Base-by-base conservation (phyloP, 92 coral and sea anemone species). In the Porites divaricata region DNA sequence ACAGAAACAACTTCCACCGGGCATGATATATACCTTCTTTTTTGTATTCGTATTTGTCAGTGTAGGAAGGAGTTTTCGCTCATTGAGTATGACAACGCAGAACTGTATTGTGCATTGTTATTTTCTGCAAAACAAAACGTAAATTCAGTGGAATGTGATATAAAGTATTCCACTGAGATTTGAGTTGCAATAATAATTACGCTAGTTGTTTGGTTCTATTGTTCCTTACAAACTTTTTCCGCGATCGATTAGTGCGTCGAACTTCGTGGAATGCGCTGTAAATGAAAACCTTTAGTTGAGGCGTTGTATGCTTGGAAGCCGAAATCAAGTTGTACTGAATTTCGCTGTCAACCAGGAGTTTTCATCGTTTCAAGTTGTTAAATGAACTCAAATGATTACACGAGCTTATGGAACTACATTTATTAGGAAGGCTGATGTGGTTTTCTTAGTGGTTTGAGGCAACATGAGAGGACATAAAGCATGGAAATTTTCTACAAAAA, bases 331-430 rank as follows among this genome's bases (percentile, higher is more conserved):
- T 53, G 67, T 53, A 53, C 19, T 9, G 63, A 52, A 9, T 49
- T 19, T 53, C 11, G 9, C n/a, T 2, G 57, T 13, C 12, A 17
- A 16, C 6, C 22, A 20, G 62, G 9, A 19, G 53, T 53, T 26
- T 22, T 14, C 20, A 9, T 70, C 12, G 2, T 9, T 58, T n/a
- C 67, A 73, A 73, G 76, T 14, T n/a, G 35, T 70, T 80, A 56
- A 69, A 24, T 79, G 75, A 79, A 28, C 53, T 16, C 28, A 41
- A 53, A 53, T 66, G 64, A 52, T 69, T 53, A 70, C 35, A 26
- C 12, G 22, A 56, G 70, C 67, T 68, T 69, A 69, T 69, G 61
- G 85, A 80, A 28, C 85, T 67, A 35, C 45, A 35, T 35, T 5
- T 35, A 54, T 45, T 41, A 21, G 64, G 83, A 19, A 69, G 66